Evolutionary conservation across 2,888 invertebrate species (phyloP), one percentile per base, ranked within the genome.

Genomic region (Himalopsyche japonica): DNA sequence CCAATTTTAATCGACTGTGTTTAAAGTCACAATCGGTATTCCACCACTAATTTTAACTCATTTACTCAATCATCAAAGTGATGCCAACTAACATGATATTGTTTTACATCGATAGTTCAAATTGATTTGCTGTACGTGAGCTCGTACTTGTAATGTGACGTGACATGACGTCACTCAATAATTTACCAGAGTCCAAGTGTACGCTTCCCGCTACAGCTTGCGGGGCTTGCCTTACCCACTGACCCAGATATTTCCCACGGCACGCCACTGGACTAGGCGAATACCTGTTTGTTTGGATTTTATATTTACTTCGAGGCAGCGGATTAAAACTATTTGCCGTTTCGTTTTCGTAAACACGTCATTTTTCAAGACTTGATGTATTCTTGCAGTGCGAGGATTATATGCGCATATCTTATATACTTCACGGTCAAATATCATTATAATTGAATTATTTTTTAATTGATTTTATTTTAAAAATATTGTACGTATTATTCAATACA

Each of bases 201-300:
- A 70, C 70, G 43, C 43, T 27, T 70, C 70, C 27, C 70, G 70
- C 70, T 70, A 70, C 20, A 27, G 27, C 70, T 70, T 27, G 70
- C 70, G 70, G 43, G 70, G 70, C 70, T 15, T 70, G 30, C 27
- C 70, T 80, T 80, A 80, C 80, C 80, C 49, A 80, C 80, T 80
- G 80, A 80, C 80, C 80, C 49, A 80, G 48, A 80, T 80, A 48
- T 48, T 27, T 48, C n/a, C 20, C 20, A 80, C 80, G 80, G 10
- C n/a, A 27, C 80, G 80, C 47, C 48, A 43, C 49, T 48, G 80
- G 48, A 80, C 48, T 27, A 48, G 30, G 47, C 48, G 27, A 49
- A 43, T 70, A 27, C 27, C 27, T 70, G 27, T 70, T 70, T 70
- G 27, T 15, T 27, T 70, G 27, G 5, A 70, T 70, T 70, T 70